Conservation (phyloP, 2,113 vertebrate species). For the Misgurnus anguillicaudatus region DNA sequence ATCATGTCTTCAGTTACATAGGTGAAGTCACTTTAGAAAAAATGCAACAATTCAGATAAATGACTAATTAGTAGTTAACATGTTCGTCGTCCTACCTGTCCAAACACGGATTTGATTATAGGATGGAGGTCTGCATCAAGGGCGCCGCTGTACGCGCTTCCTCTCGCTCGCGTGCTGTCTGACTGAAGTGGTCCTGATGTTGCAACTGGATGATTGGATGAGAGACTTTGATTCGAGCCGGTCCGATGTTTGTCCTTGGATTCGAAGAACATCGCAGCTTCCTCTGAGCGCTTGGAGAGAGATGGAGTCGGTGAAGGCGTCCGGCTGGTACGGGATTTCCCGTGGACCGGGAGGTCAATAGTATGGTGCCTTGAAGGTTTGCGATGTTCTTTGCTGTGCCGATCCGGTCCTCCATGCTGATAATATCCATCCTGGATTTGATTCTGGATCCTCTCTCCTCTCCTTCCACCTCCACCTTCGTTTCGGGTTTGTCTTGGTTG, state of each 20-base stretch:
- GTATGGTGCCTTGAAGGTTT: slow-evolving; percentile 50
- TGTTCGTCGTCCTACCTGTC: slow-evolving; percentile 66
- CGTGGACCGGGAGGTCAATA: slow-evolving; percentile 54
- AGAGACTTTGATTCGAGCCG: slow-evolving; percentile 67
- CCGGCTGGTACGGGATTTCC: slow-evolving; percentile 52
- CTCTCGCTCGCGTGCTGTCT: neutral
- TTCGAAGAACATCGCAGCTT: slow-evolving; percentile 70
- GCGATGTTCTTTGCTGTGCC: slow-evolving; percentile 32
- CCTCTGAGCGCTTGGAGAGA: slow-evolving; percentile 59
- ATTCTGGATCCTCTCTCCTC: slow-evolving; percentile 53
- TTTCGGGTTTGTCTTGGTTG: slow-evolving; percentile 72
- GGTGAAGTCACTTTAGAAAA: too few species aligned
- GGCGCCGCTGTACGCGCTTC: slow-evolving; percentile 23
- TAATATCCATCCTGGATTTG: slow-evolving; percentile 54
- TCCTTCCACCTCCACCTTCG: slow-evolving; percentile 64
- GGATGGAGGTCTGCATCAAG: slow-evolving; percentile 70
- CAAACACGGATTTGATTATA: slow-evolving; percentile 76
- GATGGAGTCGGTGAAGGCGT: slow-evolving; percentile 64
- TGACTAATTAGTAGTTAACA: neutral
- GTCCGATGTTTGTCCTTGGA: slow-evolving; percentile 55
- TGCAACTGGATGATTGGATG: slow-evolving; percentile 60
- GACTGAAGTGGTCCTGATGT: slow-evolving; percentile 67
- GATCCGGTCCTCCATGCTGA: slow-evolving; percentile 54
- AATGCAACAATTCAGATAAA: neutral
- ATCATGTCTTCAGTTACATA: neutral